Percentiles rank a stretch among this genome's conserved stretches.
Conservation (phyloP, 2,113 vertebrate species). For the Fulmarus glacialis region DNA sequence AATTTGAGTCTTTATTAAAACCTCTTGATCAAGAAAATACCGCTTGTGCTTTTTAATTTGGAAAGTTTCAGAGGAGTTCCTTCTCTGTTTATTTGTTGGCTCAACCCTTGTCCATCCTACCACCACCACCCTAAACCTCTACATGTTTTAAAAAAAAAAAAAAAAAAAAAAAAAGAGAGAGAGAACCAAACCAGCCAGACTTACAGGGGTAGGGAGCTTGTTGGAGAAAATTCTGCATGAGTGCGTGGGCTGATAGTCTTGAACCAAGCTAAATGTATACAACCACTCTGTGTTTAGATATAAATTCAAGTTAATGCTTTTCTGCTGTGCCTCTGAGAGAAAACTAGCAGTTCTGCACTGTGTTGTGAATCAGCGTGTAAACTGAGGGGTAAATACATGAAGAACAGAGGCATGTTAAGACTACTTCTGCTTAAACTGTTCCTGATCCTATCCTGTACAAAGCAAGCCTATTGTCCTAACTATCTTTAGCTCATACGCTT, state of each 20-base stretch:
- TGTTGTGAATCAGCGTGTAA: neutral
- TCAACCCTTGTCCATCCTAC: neutral
- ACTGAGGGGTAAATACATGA: neutral
- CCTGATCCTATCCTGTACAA: neutral
- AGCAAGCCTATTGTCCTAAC: neutral
- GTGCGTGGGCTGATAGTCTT: neutral
- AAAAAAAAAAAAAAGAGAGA: too few species aligned
- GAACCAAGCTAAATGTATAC: neutral
- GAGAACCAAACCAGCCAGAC: neutral
- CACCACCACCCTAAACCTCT: neutral
- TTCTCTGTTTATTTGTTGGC: neutral
- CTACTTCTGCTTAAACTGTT: neutral
- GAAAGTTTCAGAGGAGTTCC: neutral
- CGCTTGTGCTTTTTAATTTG: neutral
- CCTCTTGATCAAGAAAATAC: neutral
- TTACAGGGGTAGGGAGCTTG: rapidly evolving
- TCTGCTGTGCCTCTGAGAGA: neutral
- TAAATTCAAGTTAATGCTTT: neutral
- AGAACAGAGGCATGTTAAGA: neutral
- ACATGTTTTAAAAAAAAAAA: neutral
- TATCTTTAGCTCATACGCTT: neutral
- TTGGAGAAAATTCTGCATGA: neutral
- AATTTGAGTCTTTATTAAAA: conserved; percentile 26
- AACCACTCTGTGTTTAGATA: neutral
- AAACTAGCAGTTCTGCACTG: neutral